Conservation (phyloP, 64 coral and sea anemone genomes). For the Hydrozoanthus tunicans region DNA sequence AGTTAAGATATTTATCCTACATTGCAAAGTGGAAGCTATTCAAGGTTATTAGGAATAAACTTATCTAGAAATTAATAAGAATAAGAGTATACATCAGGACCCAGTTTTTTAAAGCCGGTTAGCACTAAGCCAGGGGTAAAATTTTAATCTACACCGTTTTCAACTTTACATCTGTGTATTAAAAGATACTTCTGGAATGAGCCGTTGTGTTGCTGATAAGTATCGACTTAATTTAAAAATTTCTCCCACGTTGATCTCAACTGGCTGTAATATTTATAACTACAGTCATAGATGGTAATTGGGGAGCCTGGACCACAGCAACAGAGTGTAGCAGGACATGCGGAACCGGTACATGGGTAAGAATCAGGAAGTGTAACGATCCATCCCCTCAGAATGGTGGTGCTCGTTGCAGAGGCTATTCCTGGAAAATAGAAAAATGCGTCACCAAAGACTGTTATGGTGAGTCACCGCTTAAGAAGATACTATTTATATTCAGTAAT, state of each 20-base stretch:
- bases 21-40: too few relatives aligned
- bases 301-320: neutral
- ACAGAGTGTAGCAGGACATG: slow-evolving; percentile 10
- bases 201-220: neutral
- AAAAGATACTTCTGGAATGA: too few relatives aligned
- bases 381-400: neutral
- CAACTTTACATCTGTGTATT: too few relatives aligned
- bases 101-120: too few relatives aligned
- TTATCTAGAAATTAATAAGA: too few relatives aligned
- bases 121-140: too few relatives aligned
- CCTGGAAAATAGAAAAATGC: neutral
- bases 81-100: too few relatives aligned
- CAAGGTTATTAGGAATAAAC: too few relatives aligned
- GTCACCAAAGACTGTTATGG: neutral
- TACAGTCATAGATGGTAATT: neutral
- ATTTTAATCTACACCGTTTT: too few relatives aligned
- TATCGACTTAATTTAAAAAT: neutral
- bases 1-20: too few relatives aligned
- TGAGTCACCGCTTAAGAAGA: neutral
- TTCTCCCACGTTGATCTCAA: neutral
- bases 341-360: neutral
- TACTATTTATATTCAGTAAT: neutral
- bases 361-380: neutral
- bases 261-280: neutral
- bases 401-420: neutral